Evolutionary conservation across 2,113 vertebrate species (phyloP).

Genomic region (Zosterops lateralis): DNA sequence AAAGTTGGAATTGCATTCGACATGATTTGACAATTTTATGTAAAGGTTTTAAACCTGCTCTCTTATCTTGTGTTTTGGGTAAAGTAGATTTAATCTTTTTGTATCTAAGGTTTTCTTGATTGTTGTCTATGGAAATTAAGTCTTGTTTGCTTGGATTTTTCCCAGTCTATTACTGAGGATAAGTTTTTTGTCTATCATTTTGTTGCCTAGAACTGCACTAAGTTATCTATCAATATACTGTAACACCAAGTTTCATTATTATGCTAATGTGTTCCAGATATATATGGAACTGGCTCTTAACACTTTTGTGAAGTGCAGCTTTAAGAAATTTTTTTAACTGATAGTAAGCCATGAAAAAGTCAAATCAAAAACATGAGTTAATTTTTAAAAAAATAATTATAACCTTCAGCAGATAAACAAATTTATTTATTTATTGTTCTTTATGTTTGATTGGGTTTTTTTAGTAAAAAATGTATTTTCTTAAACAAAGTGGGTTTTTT

Average conservation of each 20-base stretch:
- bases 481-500: not conserved
- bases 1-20: not conserved
- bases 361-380: not conserved
- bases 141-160: not conserved
- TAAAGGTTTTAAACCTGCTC: not conserved
- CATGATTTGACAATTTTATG: not conserved
- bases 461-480: not conserved
- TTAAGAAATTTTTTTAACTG: not conserved
- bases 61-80: not conserved
- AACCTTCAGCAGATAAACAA: not conserved
- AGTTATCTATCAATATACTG: not conserved
- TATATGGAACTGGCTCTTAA: not conserved
- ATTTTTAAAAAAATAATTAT: not conserved
- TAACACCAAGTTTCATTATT: not conserved
- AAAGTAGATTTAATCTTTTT: not conserved
- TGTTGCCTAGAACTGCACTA: not conserved
- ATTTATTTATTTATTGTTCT: not conserved
- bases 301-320: not conserved
- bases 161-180: not conserved
- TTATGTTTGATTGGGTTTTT: not conserved
- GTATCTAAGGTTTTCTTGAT: not conserved
- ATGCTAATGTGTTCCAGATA: not conserved
- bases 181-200: not conserved
- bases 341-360: not conserved
- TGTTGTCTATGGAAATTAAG: not conserved